Base-by-base conservation (phyloP, 2,888 invertebrate genomes). In the Stomorhina lunata region DNA sequence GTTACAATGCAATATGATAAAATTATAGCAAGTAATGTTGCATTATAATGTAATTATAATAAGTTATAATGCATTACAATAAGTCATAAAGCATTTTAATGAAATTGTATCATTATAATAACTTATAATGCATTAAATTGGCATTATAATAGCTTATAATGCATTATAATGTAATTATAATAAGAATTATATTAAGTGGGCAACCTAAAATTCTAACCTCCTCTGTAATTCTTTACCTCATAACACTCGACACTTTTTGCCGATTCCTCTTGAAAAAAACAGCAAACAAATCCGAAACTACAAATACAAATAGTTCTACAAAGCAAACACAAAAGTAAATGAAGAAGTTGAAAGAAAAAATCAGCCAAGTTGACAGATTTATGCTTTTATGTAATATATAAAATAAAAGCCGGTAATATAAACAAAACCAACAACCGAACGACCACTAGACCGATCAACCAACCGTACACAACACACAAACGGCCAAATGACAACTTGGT, bases 331-430 rank as follows among this genome's bases (percentile, higher is more conserved):
- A 48, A 55, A 43, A 45, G 48, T 22, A 68, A 59, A 48, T 66
- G 25, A 61, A 40, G 50, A 68, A 9, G n/a, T n/a, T n/a, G n/a
- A n/a, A 17, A 61, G 32, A 29, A 63, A 66, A 69, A 40, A 65
- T 20, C 29, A 66, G 81, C 81, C 17, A 72, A 77, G 66, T 77
- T 81, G 81, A 81, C 72, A 72, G 72, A 81, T 81, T 81, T 77
- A 61, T 77, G 61, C 50, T 81, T 71, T 78, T 53, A 12, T 81
- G 78, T 57, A 81, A 78, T 61, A 68, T n/a, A n/a, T n/a, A n/a
- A n/a, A n/a, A n/a, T n/a, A 78, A 80, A 78, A 75, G 73, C 81
- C 73, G 81, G 69, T 63, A 81, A 78, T 65, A 73, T 73, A 81
- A 81, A 73, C 71, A 76, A 76, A 69, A 71, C 61, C 68, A 78